Evolutionary conservation across 2,888 invertebrate genomes (phyloP), one percentile per base, ranked within the genome.

Genomic region (Nemotelus nigrinus): DNA sequence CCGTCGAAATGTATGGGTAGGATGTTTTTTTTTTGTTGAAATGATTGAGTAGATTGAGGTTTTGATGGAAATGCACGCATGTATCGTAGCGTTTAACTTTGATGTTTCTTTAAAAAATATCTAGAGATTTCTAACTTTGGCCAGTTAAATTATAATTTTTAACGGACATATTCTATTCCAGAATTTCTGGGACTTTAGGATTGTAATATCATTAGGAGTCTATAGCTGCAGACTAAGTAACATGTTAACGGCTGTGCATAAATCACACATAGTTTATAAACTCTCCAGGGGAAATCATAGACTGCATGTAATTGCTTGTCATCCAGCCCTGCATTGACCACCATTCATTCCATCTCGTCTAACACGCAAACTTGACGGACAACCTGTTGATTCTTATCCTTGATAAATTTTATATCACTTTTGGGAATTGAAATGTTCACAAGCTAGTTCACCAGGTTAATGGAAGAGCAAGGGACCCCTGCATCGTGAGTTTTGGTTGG

Each of bases 371-470:
- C 25, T 25, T 25, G 57, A 25, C 57, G n/a, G 55, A 48, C 45
- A 50, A 74, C 74, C 48, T 74, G 74, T 74, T 74, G 74, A 74
- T 74, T 63, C 63, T 76, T 77, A 77, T 74, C 74, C 74, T 76
- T 77, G 78, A 79, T 79, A 79, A 79, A 79, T 79, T 79, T 79
- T 79, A 79, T 79, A 79, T 77, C 55, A 77, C 79, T 77, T 77
- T 50, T 76, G 79, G 79, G 79, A 79, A 77, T 77, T 71, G 74
- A 74, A 74, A 39, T 48, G 60, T 48, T 63, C 63, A 74, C 63
- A 48, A 70, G 55, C 55, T 53, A n/a, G 44, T 53, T 55, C 55
- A 45, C 3, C 72, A 72, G 45, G 72, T 72, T 72, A 25, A 60
- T 63, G 3, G 41, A 3, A 60, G 50, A 41, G 70, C 53, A 47